Evolutionary conservation across 2,797 vertebrate genomes (phyloP).

Genomic region (Tragopan temminckii): DNA sequence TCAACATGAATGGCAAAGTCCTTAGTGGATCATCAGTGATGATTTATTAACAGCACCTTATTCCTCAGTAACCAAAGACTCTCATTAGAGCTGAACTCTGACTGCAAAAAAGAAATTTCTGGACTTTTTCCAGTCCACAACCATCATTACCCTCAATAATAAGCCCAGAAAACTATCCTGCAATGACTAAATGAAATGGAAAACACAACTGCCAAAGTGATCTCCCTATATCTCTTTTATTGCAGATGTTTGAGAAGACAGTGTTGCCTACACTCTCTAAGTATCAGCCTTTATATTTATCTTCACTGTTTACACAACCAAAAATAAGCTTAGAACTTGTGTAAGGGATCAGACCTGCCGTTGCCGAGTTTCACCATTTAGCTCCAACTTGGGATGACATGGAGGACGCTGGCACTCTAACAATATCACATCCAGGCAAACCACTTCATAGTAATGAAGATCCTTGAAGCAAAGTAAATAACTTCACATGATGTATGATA

Average conservation of each 20-base stretch:
- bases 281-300: neutral
- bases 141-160: neutral
- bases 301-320: neutral
- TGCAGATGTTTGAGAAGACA: neutral
- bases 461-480: neutral
- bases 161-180: neutral
- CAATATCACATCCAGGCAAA: neutral
- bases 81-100: neutral
- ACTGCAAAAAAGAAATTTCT: neutral
- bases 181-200: neutral
- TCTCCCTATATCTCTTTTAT: neutral
- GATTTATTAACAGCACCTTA: neutral
- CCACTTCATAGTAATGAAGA: neutral
- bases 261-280: rapidly evolving
- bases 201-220: neutral
- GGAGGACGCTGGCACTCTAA: neutral
- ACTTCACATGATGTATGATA: constrained; percentile 17
- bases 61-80: neutral
- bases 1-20: neutral
- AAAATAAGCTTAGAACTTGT: neutral
- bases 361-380: neutral
- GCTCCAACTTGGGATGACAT: rapidly evolving
- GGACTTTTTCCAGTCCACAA: neutral
- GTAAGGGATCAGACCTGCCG: neutral
- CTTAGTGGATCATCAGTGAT: neutral